These are phyloP conservation scores for Tribolium freemani DNA, from an alignment of 2,888 invertebrate genomes.

Conservation along the genomic window DNA sequence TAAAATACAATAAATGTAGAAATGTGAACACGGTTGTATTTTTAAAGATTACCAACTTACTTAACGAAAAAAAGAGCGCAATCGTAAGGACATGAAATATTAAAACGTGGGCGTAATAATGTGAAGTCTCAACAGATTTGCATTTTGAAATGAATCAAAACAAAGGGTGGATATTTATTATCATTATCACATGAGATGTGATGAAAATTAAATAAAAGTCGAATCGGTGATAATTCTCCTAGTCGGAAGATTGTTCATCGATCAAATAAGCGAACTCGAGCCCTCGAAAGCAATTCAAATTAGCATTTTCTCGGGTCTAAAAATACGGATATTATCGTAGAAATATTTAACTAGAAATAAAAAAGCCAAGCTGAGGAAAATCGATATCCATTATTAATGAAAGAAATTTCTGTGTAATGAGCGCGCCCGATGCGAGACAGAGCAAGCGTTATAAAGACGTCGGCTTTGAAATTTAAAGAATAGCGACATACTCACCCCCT, in stretches of 20 bases:
- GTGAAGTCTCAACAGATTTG: too few relatives aligned
- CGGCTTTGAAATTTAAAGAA: conserved; percentile 55
- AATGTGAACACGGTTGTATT: too few relatives aligned
- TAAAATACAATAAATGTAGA: too few relatives aligned
- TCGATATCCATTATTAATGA: conserved; percentile 4
- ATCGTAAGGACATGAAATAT: too few relatives aligned
- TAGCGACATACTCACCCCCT: conserved; percentile 56
- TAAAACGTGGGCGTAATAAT: too few relatives aligned
- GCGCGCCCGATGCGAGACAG: conserved; percentile 26
- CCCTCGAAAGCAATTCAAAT: conserved; percentile 1
- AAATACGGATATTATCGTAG: conserved; percentile 7
- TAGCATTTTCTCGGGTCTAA: conserved; percentile 12
- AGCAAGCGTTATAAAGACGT: conserved; percentile 40
- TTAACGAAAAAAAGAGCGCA: too few relatives aligned
- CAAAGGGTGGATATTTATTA: too few relatives aligned
- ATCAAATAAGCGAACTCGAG: background rate
- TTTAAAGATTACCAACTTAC: too few relatives aligned
- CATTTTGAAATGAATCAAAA: too few relatives aligned
- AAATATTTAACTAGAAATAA: conserved; percentile 15
- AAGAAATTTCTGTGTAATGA: conserved; percentile 13
- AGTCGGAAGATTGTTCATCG: background rate
- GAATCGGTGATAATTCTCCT: too few relatives aligned
- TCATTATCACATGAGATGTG: too few relatives aligned
- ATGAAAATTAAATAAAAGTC: too few relatives aligned
- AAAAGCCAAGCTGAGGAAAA: conserved; percentile 8